Evolutionary conservation across 2,888 invertebrate genomes (phyloP), one percentile per base, ranked within the genome.

Genomic region (Aleiodes alternator): DNA sequence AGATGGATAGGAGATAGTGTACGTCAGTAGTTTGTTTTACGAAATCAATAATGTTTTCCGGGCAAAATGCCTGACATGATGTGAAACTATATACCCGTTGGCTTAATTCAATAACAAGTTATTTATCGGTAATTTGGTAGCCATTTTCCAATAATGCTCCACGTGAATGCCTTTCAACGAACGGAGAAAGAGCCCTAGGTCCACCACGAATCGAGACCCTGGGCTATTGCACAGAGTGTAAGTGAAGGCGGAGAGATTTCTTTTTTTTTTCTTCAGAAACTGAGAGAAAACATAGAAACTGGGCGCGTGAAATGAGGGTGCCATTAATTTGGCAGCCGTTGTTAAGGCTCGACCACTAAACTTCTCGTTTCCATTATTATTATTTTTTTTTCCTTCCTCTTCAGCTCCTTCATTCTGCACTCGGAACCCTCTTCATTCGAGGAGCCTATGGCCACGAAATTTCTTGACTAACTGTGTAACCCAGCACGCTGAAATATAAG

Each of bases 251-350:
- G 71, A 48, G 56, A 70, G 72, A 75, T 66, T 34, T 71, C 64
- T 72, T n/a, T n/a, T 14, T 14, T 34, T 34, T 34, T 11, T n/a
- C 6, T 14, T 9, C 48, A 43, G 0, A 12, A 68, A 16, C 43
- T 43, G 9, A 34, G n/a, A 11, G 31, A 53, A 34, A 23, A 38
- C 50, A 69, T 50, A 34, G 34, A n/a, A 48, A 23, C 23, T 23
- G 29, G 12, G 66, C 6, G 34, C 14, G 38, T n/a, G 12, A 51
- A 23, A 81, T 79, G 76, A 74, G 80, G 81, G 80, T 81, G 83
- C 85, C 82, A 85, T 86, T 86, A 85, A 85, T 86, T 85, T 84
- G 79, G 82, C 82, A 84, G 81, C 81, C 80, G 83, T 84, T 84
- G 83, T 85, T 85, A 82, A 82, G 80, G 23, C 80, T 84, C 81